These are phyloP conservation scores for Siniperca chuatsi DNA, from an alignment of 2,113 vertebrate species.

Conservation along the genomic window DNA sequence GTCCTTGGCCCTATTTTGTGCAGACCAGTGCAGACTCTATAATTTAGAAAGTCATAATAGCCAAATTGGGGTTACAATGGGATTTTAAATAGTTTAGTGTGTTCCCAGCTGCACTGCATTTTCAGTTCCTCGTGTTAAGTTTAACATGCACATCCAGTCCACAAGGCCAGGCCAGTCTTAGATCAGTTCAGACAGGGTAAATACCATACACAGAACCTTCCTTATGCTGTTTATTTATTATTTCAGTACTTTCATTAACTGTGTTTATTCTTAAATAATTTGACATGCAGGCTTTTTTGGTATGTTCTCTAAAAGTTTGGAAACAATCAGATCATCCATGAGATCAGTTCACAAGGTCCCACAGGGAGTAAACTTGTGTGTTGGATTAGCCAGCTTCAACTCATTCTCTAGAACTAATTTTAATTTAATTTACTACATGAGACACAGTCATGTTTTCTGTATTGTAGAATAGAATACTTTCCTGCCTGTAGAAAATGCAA, in stretches of 20 bases:
- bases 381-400: slow-evolving; percentile 36
- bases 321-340: slow-evolving; percentile 30
- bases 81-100: slow-evolving; percentile 46
- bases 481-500: slow-evolving; percentile 15
- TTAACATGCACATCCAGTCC: not conserved
- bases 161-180: not conserved
- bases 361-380: slow-evolving; percentile 32
- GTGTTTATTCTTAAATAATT: slow-evolving; percentile 34
- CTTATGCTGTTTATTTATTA: slow-evolving; percentile 8
- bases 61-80: slow-evolving; percentile 34
- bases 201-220: slow-evolving; percentile 4
- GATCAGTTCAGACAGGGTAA: not conserved
- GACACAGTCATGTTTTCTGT: slow-evolving; percentile 17
- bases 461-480: slow-evolving; percentile 14
- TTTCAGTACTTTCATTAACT: slow-evolving; percentile 30
- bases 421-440: slow-evolving; percentile 52
- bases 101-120: slow-evolving; percentile 43
- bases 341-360: slow-evolving; percentile 45
- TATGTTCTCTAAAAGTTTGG: slow-evolving; percentile 10
- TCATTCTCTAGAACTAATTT: slow-evolving; percentile 42
- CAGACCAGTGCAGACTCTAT: slow-evolving; percentile 4
- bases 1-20: slow-evolving; percentile 47
- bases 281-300: not conserved
- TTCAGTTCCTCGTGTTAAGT: slow-evolving; percentile 13
- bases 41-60: slow-evolving; percentile 42